Evolutionary conservation across 1,140 invertebrate genomes (phyloP).

Genomic region (Cydia amplana): DNA sequence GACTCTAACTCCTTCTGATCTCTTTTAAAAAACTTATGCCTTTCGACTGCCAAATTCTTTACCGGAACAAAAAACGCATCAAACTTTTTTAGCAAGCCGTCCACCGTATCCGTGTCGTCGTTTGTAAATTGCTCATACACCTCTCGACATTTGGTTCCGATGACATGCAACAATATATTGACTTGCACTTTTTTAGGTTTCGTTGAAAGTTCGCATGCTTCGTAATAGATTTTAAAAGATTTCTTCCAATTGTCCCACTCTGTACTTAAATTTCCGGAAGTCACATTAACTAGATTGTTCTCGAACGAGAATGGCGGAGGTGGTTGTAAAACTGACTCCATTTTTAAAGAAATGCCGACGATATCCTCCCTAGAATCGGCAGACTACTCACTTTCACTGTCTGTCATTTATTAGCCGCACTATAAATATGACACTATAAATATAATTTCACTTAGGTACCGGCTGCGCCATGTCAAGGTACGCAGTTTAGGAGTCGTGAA

Average conservation of each 20-base stretch:
- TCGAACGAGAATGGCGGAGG: conserved; percentile 26
- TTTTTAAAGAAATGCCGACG: neutral
- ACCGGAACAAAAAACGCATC: conserved; percentile 42
- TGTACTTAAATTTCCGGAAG: conserved; percentile 34
- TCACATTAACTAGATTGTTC: conserved; percentile 35
- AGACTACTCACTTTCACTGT: no score
- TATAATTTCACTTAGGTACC: conserved; percentile 1
- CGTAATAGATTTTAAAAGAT: conserved; percentile 41
- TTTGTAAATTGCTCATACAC: conserved; percentile 43
- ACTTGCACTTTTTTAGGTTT: conserved; percentile 37
- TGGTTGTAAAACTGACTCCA: conserved; percentile 34
- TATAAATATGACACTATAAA: neutral
- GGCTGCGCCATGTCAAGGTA: conserved; percentile 30
- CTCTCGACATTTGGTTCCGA: conserved; percentile 38
- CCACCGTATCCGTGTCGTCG: conserved; percentile 28
- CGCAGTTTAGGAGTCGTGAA: neutral
- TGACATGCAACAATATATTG: conserved; percentile 32
- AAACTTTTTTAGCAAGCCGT: conserved; percentile 36
- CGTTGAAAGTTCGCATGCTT: conserved; percentile 37
- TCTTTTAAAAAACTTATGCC: conserved; percentile 42
- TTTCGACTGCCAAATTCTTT: conserved; percentile 42
- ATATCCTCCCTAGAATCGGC: neutral
- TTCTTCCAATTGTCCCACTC: conserved; percentile 40
- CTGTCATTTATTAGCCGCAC: neutral
- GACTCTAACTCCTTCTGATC: conserved; percentile 39